Base-by-base conservation (phyloP, 2,113 vertebrate genomes). In the Chamaetylas fuelleborni region DNA sequence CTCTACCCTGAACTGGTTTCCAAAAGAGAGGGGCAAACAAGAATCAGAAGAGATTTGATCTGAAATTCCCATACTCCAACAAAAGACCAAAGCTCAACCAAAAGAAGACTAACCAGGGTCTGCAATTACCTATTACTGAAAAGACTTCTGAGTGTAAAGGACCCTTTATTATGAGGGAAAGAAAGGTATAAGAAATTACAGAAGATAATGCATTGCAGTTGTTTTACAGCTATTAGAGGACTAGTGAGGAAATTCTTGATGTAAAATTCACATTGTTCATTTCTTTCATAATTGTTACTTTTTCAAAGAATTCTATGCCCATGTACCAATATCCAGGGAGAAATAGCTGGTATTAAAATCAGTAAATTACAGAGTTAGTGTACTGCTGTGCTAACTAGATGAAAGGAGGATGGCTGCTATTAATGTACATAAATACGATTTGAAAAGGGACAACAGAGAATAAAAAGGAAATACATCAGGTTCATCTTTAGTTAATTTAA, bases 341-440 rank as follows among this genome's bases (percentile, higher is more conserved):
- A 92, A 95, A 89, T 28, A 79, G 57, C 61, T 94, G 73, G 64
- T 70, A 81, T 92, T 81, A 86, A 88, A 90, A 77, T 84, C 77
- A 84, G 58, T 70, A 86, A 92, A 89, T 91, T 73, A 84, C 72
- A 60, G 90, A 86, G 87, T 74, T 91, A 67, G 48, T 19, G 40
- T 51, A 79, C 43, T 64, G 78, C 79, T 90, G 70, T 72, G 78
- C 66, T 91, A 94, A 76, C 57, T 64, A 56, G 31, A 47, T 34
- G 77, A 73, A 93, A 84, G 67, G 20, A 81, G 34, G 64, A 64
- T 1, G 9, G 65, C 57, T 67, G 56, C 56, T 81, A 81, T 81
- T 92, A 78, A 73, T 24, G 9, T 47, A n/a, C 54, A 76, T 90
- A 83, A 89, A 87, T 67, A 86, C 0, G 4, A 67, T 66, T 80